Conservation (phyloP, 2,113 vertebrate genomes). For the Thalassoma bifasciatum region DNA sequence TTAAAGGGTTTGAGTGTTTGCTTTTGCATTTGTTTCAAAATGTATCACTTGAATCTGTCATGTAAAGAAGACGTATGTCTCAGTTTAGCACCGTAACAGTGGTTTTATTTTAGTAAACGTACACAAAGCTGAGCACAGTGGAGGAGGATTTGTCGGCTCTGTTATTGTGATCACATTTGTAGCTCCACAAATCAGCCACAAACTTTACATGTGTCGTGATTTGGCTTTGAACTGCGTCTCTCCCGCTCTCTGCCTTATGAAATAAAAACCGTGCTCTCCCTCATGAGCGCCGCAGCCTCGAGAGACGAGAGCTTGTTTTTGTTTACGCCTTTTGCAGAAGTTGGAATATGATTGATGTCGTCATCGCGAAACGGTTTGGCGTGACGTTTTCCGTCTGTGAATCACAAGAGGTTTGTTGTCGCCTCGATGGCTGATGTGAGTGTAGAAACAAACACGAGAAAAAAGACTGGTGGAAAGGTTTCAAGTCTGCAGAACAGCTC, state of each 20-base stretch:
- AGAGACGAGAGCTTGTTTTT: constrained; percentile 42
- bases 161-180: not conserved
- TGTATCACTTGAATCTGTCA: too few species aligned
- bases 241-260: constrained; percentile 32
- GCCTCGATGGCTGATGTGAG: constrained; percentile 38
- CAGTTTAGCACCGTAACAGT: too few species aligned
- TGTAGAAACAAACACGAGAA: constrained; percentile 56
- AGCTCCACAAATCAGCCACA: constrained; percentile 32
- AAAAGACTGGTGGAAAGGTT: constrained; percentile 40
- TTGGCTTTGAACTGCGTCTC: constrained; percentile 39
- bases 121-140: too few species aligned
- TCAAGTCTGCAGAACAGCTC: constrained; percentile 41
- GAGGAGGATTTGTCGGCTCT: too few species aligned
- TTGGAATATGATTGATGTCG: constrained; percentile 37
- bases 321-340: constrained; percentile 41
- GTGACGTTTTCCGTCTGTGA: constrained; percentile 43
- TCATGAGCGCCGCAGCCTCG: constrained; percentile 19
- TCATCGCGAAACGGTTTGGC: constrained; percentile 18
- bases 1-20: too few species aligned
- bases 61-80: too few species aligned
- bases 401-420: constrained; percentile 39
- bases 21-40: too few species aligned
- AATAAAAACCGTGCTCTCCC: constrained; percentile 32
- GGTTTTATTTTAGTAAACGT: too few species aligned
- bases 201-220: constrained; percentile 48